A percentile compares a stretch with the other conserved stretches of the same genome.
Conservation (phyloP, 2,888 invertebrate species). For the Osmoderma eremita region DNA sequence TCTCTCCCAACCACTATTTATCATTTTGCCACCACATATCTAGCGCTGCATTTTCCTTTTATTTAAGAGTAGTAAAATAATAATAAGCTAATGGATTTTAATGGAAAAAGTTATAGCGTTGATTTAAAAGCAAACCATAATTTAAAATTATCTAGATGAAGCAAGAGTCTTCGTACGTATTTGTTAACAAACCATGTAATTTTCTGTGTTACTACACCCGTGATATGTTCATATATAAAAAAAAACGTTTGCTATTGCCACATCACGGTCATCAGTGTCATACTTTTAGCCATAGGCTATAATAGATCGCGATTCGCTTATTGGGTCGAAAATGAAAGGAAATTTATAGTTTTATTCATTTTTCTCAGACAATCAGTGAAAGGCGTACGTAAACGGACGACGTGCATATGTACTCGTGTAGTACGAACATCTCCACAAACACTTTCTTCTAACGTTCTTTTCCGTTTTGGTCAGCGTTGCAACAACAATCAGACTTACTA, state of each 20-base stretch:
- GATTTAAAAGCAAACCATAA: too few species aligned
- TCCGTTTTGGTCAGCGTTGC: conserved; percentile 13
- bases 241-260: conserved; percentile 4
- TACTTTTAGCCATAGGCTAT: conserved; percentile 7
- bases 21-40: too few species aligned
- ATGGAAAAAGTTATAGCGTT: too few species aligned
- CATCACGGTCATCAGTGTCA: conserved; percentile 6
- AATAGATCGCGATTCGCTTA: conserved; percentile 16
- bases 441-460: conserved; percentile 45
- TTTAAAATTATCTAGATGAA: too few species aligned
- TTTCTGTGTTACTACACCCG: too few species aligned
- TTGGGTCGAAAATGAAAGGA: conserved; percentile 44
- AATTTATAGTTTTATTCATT: conserved; percentile 30
- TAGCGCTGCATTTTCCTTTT: too few species aligned
- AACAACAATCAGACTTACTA: conserved; percentile 23
- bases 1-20: too few species aligned
- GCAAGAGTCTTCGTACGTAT: too few species aligned
- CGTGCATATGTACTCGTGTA: conserved; percentile 4
- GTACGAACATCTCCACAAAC: conserved; percentile 34
- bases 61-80: too few species aligned
- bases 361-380: conserved; percentile 46
- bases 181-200: too few species aligned
- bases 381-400: conserved; percentile 24
- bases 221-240: neutral
- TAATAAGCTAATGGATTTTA: too few species aligned